Base-by-base conservation (phyloP, 92 coral and sea anemone species). In the Chrysogorgia sp. region DNA sequence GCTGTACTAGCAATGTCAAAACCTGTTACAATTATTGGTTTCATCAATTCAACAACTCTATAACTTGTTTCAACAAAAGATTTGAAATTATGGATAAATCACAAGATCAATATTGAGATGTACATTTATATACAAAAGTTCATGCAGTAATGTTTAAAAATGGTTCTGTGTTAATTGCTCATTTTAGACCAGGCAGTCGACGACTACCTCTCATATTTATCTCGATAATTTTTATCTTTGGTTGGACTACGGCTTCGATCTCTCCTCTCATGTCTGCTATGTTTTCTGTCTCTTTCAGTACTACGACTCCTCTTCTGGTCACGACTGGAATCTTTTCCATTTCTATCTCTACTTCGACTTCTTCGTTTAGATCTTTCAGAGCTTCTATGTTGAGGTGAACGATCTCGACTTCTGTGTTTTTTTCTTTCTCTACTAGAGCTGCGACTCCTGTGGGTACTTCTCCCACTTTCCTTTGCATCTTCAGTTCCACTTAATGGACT, bases 291-390 rank as follows among this genome's bases (percentile, higher is more conserved):
- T 7, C 76, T 86, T 29, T 85, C 69, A n/a, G 64, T 40, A 33
- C 88, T 81, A 34, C 84, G 84, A 26, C 84, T 84, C 17, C 84
- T 69, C 45, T 76, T 63, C 75, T 85, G 81, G 2, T 83, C 92
- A 29, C 87, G 86, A 68, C 84, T 84, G 26, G 58, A 80, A 20
- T 90, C 89, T 41, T 88, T 91, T 20, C 68, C 84, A 40, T 57
- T 83, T 34, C 71, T 68, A 20, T 81, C 83, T 58, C 84, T 81
- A 47, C 89, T 86, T 19, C 86, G 86, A 43, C 90, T 88, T 29
- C 87, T 89, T 65, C 76, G 80, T 56, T 86, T 88, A 29, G 81
- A 88, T 33, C 88, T 88, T 21, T 83, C 85, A 26, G 71, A 40
- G 34, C 85, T 82, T 70, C 57, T 62, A 43, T 82, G 59, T 35